A percentile compares a stretch with the other conserved stretches of the same genome.
Conservation (phyloP, 2,888 invertebrate genomes). For the Ischnus inquisitorius region DNA sequence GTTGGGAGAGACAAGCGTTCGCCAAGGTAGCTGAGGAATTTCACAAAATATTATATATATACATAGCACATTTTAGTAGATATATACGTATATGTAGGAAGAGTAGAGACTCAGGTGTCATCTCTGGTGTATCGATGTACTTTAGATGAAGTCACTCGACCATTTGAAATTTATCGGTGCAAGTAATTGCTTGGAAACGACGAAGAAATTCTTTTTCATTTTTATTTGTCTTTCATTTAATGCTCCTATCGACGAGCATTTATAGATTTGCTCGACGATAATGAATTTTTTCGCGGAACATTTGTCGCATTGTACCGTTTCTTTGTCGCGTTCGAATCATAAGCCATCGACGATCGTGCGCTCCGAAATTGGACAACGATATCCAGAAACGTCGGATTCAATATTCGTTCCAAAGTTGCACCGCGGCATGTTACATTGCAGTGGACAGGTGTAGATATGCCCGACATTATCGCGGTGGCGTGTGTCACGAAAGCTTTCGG, state of each 20-base stretch:
- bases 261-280: neutral
- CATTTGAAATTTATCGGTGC: constrained; percentile 16
- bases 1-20: constrained; percentile 36
- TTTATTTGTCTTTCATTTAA: neutral
- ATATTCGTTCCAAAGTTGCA: neutral
- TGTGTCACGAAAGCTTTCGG: neutral
- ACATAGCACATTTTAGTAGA: neutral
- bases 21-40: constrained; percentile 13
- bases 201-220: neutral
- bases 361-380: neutral
- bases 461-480: neutral
- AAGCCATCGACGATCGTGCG: neutral
- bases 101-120: constrained; percentile 2
- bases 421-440: neutral
- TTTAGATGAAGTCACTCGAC: neutral
- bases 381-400: neutral
- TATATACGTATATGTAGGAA: neutral
- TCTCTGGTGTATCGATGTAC: constrained; percentile 13
- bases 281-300: neutral
- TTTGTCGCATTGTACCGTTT: neutral
- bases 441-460: neutral
- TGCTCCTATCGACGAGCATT: neutral
- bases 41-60: neutral
- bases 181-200: neutral
- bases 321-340: neutral